Evolutionary conservation across 2,113 vertebrate genomes (phyloP).

Genomic region (Pholis gunnellus): DNA sequence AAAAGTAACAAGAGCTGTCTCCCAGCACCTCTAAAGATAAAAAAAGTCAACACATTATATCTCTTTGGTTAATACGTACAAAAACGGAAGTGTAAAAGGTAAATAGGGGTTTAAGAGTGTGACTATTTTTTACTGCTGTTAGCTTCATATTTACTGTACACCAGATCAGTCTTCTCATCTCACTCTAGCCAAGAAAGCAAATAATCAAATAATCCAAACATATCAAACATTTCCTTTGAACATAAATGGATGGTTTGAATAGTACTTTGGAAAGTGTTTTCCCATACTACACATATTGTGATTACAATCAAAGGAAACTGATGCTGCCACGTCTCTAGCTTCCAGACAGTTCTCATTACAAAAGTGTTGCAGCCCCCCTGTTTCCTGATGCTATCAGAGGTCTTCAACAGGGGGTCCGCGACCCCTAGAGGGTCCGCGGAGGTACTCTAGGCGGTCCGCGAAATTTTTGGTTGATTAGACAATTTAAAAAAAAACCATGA

Average conservation of each 20-base stretch:
- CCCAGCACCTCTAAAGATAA: not conserved
- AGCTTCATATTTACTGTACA: not conserved
- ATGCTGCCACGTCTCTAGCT: not conserved
- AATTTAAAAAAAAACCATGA: too few species aligned
- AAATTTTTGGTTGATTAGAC: too few species aligned
- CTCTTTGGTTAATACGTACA: not conserved
- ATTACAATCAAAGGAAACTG: not conserved
- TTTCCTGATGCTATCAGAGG: not conserved
- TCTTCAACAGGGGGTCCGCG: too few species aligned
- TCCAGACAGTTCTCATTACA: too few species aligned
- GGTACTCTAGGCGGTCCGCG: too few species aligned
- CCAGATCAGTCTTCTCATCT: not conserved
- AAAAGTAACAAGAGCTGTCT: not conserved
- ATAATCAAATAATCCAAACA: not conserved
- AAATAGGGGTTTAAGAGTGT: not conserved
- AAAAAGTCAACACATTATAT: not conserved
- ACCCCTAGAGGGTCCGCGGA: too few species aligned
- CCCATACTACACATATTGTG: not conserved
- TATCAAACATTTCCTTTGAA: not conserved
- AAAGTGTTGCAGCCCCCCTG: not conserved
- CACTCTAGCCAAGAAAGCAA: not conserved
- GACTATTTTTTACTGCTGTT: not conserved
- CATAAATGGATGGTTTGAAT: not conserved
- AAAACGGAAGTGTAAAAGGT: not conserved
- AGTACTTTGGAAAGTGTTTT: not conserved